These are phyloP conservation scores for Dolomedes plantarius DNA, from an alignment of 2,888 invertebrate genomes.

Conservation along the genomic window DNA sequence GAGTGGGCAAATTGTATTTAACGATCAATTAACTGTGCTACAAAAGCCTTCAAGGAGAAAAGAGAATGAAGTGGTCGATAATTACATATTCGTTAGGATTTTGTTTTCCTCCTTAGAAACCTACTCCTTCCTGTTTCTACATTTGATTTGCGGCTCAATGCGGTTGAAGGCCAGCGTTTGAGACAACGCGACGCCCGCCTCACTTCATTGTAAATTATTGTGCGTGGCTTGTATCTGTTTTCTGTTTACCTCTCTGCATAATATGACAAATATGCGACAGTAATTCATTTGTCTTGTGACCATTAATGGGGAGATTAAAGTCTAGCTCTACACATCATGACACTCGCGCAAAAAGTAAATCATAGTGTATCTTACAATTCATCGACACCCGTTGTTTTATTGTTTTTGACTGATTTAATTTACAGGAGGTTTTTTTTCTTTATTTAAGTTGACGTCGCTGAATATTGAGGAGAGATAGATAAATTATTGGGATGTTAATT, in stretches of 20 bases:
- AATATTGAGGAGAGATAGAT: too few relatives aligned
- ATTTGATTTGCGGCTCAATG: not conserved
- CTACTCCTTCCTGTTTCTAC: conserved; percentile 3
- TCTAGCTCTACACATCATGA: not conserved
- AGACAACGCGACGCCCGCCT: not conserved
- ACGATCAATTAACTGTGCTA: too few relatives aligned
- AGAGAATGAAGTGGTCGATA: too few relatives aligned
- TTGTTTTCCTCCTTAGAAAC: not conserved
- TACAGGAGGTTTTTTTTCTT: too few relatives aligned
- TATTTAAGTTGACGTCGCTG: too few relatives aligned
- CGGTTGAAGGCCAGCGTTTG: not conserved
- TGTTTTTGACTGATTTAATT: too few relatives aligned
- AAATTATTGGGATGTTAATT: too few relatives aligned
- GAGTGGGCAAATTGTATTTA: too few relatives aligned
- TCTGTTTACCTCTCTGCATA: conserved; percentile 8
- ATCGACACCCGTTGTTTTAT: not conserved
- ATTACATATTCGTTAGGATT: not conserved
- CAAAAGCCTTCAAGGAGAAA: too few relatives aligned
- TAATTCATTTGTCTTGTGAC: not conserved
- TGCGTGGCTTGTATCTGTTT: conserved; percentile 4
- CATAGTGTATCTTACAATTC: not conserved
- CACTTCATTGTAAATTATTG: conserved; percentile 10
- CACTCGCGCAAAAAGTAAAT: not conserved
- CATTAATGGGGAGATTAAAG: not conserved
- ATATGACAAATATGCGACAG: not conserved